Conservation (phyloP, 2,113 vertebrate species). For the Pica pica region DNA sequence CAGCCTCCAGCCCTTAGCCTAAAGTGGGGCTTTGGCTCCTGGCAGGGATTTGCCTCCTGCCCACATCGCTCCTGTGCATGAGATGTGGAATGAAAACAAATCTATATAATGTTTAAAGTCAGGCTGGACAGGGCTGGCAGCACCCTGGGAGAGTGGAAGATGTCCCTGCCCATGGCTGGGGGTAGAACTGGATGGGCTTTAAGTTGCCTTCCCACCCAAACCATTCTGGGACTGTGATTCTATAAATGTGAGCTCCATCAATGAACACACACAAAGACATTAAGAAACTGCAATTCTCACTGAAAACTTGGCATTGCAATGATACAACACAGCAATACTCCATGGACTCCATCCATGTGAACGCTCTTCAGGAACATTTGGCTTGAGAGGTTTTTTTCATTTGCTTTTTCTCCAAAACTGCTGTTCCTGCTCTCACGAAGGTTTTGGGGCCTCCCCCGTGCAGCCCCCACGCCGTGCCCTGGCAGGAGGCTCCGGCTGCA, state of each 20-base stretch:
- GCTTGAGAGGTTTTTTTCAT: neutral
- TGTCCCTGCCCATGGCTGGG: neutral
- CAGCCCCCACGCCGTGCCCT: neutral
- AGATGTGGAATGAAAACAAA: neutral
- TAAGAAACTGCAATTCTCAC: neutral
- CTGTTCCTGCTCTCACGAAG: neutral
- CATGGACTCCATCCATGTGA: neutral
- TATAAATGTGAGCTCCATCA: neutral
- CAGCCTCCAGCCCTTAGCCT: neutral
- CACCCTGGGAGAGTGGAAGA: neutral
- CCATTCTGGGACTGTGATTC: neutral
- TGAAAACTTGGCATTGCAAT: neutral
- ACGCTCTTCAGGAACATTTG: neutral
- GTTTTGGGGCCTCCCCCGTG: fast-evolving
- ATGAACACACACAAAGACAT: neutral
- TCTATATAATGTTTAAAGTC: neutral
- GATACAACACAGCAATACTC: neutral
- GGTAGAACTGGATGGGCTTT: neutral
- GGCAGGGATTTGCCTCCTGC: neutral
- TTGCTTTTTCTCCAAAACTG: neutral
- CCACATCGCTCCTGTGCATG: neutral
- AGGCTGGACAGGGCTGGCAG: neutral
- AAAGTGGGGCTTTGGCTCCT: neutral
- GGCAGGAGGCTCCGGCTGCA: neutral
- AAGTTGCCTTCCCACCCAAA: neutral